phyloP scores from a whole-genome alignment of 2,888 invertebrate genomes.

The Drosophila mercatorum region DNA sequence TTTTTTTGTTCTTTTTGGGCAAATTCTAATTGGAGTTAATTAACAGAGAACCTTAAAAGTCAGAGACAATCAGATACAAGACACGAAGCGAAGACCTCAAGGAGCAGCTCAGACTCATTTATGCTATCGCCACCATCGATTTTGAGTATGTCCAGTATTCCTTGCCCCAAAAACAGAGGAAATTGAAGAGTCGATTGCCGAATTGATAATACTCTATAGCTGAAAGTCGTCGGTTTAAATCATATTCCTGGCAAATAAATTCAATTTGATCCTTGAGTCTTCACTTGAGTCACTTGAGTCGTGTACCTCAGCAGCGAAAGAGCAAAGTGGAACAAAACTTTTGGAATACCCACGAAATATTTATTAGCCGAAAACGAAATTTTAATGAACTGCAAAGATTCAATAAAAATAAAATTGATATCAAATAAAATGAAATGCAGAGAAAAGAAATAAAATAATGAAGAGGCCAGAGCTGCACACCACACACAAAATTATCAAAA shows the following conservation, averaged over 20 bases:
- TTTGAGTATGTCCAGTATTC: slow-evolving; percentile 75
- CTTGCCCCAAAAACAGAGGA: slow-evolving; percentile 23
- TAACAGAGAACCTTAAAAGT: slow-evolving; percentile 57
- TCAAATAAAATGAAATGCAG: slow-evolving; percentile 54
- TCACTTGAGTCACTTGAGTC: too few relatives aligned
- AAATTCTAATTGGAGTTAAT: slow-evolving; percentile 76
- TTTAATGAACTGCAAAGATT: slow-evolving; percentile 82
- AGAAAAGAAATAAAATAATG: slow-evolving; percentile 61
- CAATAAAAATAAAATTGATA: slow-evolving; percentile 70
- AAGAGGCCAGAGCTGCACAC: slow-evolving; percentile 26
- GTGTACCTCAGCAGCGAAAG: not conserved
- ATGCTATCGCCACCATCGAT: slow-evolving; percentile 70
- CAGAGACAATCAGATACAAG: slow-evolving; percentile 68
- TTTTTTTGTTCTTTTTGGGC: not conserved
- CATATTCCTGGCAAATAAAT: too few relatives aligned
- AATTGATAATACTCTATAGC: slow-evolving; percentile 30
- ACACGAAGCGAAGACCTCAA: slow-evolving; percentile 63
- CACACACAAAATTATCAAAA: slow-evolving; percentile 58
- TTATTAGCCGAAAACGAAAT: slow-evolving; percentile 83
- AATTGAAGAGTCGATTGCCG: slow-evolving; percentile 10
- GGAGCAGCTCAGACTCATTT: slow-evolving; percentile 58
- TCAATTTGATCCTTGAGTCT: not conserved
- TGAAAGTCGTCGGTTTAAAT: not conserved
- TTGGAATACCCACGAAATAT: slow-evolving; percentile 65
- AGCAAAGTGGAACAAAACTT: slow-evolving; percentile 23